Base-by-base conservation (phyloP, 1,140 invertebrate genomes). In the Elysia chlorotica region DNA sequence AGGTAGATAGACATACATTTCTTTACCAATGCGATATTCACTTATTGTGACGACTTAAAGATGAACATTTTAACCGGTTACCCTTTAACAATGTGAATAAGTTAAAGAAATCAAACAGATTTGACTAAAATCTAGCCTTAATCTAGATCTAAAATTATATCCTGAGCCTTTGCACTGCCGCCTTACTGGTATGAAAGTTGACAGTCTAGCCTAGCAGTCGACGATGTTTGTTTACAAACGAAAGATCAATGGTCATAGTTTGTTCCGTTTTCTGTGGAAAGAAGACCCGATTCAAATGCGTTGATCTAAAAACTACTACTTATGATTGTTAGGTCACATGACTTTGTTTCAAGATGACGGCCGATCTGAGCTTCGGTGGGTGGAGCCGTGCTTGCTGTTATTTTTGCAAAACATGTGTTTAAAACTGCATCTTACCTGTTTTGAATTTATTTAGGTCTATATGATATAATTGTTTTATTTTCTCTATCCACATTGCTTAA, bases 291-390 rank as follows among this genome's bases (percentile, higher is more conserved):
- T n/a, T n/a, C n/a, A n/a, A n/a, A n/a, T n/a, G n/a, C n/a, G n/a
- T n/a, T n/a, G n/a, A n/a, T n/a, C n/a, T n/a, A 48, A 48, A 48
- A 48, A 48, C 41, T 14, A n/a, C 41, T 48, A 48, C 10, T 56
- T 48, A 68, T 48, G 56, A 68, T 48, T 54, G n/a, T 25, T 28
- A 10, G 38, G 77, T 86, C 85, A 86, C 82, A 84, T 86, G 85
- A 84, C 81, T 76, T 59, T 35, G 4, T 37, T 63, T 70, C 83
- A 87, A 86, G 76, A 87, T 87, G 85, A 80, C 85, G 78, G 77
- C 85, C 75, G 85, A 86, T 72, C 79, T 87, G 38, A 71, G 78
- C 14, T 82, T 82, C 67, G 83, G 83, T 86, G 78, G 69, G 81
- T 73, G 59, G 25, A 30, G 37, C 30, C n/a, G n/a, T 62, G 72